These are phyloP conservation scores for Pseudolaguvia tuberculata DNA, from an alignment of 2,113 vertebrate genomes.

Conservation along the genomic window DNA sequence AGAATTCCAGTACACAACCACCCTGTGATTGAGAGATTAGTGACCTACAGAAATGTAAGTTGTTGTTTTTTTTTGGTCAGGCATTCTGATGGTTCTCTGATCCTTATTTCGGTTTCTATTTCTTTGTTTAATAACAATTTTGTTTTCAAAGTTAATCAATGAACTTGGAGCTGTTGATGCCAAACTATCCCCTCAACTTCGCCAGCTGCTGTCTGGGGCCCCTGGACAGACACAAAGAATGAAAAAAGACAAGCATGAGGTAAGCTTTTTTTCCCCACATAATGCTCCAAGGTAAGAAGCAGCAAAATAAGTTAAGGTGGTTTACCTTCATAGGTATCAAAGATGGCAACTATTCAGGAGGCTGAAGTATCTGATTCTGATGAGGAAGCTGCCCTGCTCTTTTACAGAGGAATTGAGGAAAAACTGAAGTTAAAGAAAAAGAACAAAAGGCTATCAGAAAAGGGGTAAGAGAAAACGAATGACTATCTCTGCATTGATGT, in stretches of 20 bases:
- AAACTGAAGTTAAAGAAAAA: constrained; percentile 67
- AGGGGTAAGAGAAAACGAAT: constrained; percentile 54
- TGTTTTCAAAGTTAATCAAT: constrained; percentile 69
- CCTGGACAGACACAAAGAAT: constrained; percentile 34
- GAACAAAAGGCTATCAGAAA: constrained; percentile 38
- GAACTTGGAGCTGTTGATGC: constrained; percentile 74
- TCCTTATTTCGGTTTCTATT: no score
- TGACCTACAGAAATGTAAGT: constrained; percentile 82
- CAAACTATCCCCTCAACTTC: constrained; percentile 74
- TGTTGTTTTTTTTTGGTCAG: neutral
- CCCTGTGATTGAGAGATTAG: constrained; percentile 86
- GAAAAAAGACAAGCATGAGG: constrained; percentile 55
- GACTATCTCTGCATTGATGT: no score
- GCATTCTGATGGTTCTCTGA: neutral
- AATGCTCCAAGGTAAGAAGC: no score
- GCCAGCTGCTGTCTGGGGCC: constrained; percentile 63
- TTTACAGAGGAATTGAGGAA: constrained; percentile 68
- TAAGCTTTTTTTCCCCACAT: no score
- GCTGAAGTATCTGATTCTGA: constrained; percentile 62
- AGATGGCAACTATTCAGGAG: constrained; percentile 34
- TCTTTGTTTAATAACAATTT: neutral
- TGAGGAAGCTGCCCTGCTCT: constrained; percentile 74
- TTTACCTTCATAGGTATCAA: constrained; percentile 45
- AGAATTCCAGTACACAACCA: constrained; percentile 81
- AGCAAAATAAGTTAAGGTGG: neutral